Percentiles rank a stretch among this genome's conserved stretches.
Evolutionary conservation across 2,797 vertebrate species (phyloP).

Genomic region (Pterois miles): DNA sequence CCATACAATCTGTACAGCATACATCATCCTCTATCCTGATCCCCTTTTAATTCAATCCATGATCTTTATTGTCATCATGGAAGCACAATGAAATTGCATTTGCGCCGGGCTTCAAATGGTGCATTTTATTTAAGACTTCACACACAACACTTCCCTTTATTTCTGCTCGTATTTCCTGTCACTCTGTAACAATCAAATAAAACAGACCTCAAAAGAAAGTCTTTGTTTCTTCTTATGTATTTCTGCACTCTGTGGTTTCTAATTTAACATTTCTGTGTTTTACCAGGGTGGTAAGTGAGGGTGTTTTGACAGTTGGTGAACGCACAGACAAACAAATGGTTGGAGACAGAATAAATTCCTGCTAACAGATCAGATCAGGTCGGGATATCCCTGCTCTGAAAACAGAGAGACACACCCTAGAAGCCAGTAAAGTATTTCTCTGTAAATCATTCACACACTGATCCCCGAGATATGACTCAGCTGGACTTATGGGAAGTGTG

Average conservation of each 20-base stretch:
- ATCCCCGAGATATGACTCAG: neutral
- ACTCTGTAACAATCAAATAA: neutral
- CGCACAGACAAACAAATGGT: neutral
- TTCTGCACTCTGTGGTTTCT: neutral
- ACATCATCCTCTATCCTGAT: too few species aligned
- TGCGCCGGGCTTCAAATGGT: too few species aligned
- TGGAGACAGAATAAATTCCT: neutral
- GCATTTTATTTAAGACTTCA: too few species aligned
- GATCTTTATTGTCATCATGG: too few species aligned
- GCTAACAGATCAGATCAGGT: accelerated
- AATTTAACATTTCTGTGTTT: neutral
- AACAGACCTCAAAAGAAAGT: neutral
- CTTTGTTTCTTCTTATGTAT: neutral
- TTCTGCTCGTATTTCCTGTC: neutral
- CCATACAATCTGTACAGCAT: too few species aligned
- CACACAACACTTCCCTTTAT: neutral
- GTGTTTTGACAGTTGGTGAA: neutral
- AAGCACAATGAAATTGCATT: too few species aligned
- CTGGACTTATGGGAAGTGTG: neutral
- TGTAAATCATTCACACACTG: neutral
- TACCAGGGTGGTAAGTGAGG: neutral
- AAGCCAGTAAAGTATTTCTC: neutral
- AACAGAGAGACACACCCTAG: neutral
- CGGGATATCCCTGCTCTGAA: neutral
- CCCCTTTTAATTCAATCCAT: too few species aligned